These are phyloP conservation scores for Tromatobia lineatoria DNA, from an alignment of 2,888 invertebrate species.

Conservation along the genomic window DNA sequence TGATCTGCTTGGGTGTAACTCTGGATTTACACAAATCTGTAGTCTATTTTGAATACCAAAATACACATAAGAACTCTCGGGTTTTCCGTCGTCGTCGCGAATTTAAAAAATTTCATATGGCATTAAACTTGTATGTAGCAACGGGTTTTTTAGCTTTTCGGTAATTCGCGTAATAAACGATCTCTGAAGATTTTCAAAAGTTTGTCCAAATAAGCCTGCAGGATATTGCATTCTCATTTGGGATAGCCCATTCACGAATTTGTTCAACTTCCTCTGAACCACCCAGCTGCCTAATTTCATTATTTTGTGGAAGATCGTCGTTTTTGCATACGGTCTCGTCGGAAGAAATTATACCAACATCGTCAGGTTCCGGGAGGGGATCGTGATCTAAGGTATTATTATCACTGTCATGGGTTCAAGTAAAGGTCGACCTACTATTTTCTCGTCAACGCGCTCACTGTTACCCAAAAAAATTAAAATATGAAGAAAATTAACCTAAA, in stretches of 20 bases:
- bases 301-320: too few species aligned
- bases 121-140: conserved; percentile 34
- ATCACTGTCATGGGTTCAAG: too few species aligned
- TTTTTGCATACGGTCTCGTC: too few species aligned
- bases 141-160: conserved; percentile 35
- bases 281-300: too few species aligned
- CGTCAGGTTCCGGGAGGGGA: too few species aligned
- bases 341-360: too few species aligned
- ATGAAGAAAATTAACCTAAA: too few species aligned
- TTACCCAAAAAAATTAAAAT: too few species aligned
- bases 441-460: too few species aligned
- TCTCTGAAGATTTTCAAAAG: conserved; percentile 11
- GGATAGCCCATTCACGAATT: conserved; percentile 20
- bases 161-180: conserved; percentile 25
- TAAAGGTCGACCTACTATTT: too few species aligned
- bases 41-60: conserved; percentile 54
- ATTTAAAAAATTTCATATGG: conserved; percentile 36
- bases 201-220: conserved; percentile 35
- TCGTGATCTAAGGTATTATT: too few species aligned
- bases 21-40: conserved; percentile 47
- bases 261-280: conserved; percentile 25
- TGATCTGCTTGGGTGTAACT: conserved; percentile 50
- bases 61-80: conserved; percentile 59
- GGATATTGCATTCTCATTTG: conserved; percentile 33
- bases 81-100: neutral